Evolutionary conservation across 2,888 invertebrate species (phyloP), one percentile per base, ranked within the genome.

Genomic region (Aporophyla lueneburgensis): DNA sequence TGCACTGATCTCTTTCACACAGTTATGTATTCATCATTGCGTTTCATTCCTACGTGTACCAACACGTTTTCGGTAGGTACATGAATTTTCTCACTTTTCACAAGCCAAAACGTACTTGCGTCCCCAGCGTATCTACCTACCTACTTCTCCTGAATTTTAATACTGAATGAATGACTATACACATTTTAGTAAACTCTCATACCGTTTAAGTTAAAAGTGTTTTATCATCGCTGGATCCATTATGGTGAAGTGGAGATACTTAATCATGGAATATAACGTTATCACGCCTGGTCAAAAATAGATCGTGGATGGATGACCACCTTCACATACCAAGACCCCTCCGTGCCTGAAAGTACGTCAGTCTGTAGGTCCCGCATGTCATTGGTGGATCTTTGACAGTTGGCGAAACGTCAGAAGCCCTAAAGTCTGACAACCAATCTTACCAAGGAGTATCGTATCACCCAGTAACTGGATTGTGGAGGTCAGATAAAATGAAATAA

Each of bases 121-220:
- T 43, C 19, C n/a, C 27, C 9, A 14, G 10, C 21, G 40, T 43
- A 59, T 2, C 2, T 5, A 40, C 33, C 21, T 56, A 40, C 14
- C n/a, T 33, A 51, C 43, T 24, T 43, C 53, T 43, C 53, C 43
- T 24, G 56, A 81, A 54, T 58, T 43, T 51, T 68, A 59, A 69
- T 59, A 59, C 68, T 56, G 51, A 59, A 56, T 43, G 5, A 83
- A 14, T 80, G 80, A 80, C 59, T 56, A 0, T 19, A n/a, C 59
- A 78, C 83, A 83, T 70, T 80, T 83, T 78, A 63, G 61, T 62
- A 61, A 68, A 56, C 68, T 76, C 78, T n/a, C 51, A 33, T 40
- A n/a, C 33, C 82, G 78, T 59, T 78, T 81, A 51, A 62, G 54
- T 56, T 14, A 10, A 83, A 80, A 83, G 33, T 80, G 54, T 51